Percentiles rank a stretch among this genome's conserved stretches.
These are phyloP conservation scores for Podocnemis expansa DNA, from an alignment of 2,113 vertebrate genomes.

Conservation along the genomic window DNA sequence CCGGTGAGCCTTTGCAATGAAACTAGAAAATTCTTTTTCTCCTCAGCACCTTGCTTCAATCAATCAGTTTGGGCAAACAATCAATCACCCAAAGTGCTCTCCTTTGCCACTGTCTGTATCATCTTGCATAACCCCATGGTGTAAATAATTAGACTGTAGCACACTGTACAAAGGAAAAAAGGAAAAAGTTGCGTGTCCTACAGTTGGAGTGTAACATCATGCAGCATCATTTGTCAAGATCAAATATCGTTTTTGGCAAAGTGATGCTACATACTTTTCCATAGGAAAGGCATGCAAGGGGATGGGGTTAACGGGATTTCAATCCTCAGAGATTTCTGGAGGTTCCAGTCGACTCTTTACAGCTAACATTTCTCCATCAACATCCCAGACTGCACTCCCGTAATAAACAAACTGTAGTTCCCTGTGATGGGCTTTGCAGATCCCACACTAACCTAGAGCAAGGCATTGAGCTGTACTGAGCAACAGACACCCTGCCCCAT, in stretches of 20 bases:
- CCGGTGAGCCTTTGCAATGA: neutral
- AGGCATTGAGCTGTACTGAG: neutral
- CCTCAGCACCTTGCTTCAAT: neutral
- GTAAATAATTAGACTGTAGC: slow-evolving; percentile 59
- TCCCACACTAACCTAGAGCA: neutral
- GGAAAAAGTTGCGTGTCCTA: neutral
- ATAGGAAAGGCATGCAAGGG: neutral
- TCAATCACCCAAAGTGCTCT: slow-evolving; percentile 5
- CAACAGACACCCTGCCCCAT: too few relatives aligned
- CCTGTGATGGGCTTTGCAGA: neutral
- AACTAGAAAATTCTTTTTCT: neutral
- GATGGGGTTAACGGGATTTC: neutral
- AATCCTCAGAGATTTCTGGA: fast-evolving
- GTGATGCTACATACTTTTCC: neutral
- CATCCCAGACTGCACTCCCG: neutral
- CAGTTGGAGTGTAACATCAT: slow-evolving; percentile 50
- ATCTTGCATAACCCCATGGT: slow-evolving; percentile 5
- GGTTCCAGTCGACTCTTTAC: fast-evolving
- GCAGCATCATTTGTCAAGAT: neutral
- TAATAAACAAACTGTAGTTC: neutral
- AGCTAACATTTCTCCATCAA: neutral
- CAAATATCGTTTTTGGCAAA: neutral
- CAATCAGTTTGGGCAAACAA: neutral
- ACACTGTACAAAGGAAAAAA: slow-evolving; percentile 32
- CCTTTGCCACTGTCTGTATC: neutral